phyloP scores from a whole-genome alignment of 1,140 invertebrate species.

The Drosophila ficusphila region DNA sequence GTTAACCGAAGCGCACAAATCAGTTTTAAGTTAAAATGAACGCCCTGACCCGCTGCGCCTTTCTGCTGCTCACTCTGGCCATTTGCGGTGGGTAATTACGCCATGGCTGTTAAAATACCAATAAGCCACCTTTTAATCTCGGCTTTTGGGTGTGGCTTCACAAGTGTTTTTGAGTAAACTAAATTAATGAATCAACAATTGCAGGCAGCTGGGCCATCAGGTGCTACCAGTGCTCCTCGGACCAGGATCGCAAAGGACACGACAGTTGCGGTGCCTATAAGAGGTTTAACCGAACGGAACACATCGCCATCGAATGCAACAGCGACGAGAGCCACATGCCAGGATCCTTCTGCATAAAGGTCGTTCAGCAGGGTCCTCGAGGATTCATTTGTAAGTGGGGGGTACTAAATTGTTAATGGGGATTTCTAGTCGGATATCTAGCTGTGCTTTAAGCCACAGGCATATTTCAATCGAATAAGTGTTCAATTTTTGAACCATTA shows the following conservation, averaged over 20 bases:
- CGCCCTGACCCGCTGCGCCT: constrained; percentile 27
- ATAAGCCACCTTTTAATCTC: neutral
- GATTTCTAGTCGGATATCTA: too few relatives aligned
- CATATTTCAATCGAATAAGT: too few relatives aligned
- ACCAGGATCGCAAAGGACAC: constrained; percentile 89
- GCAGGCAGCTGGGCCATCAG: constrained; percentile 85
- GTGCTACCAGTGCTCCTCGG: constrained; percentile 95
- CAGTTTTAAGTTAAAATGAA: constrained; percentile 30
- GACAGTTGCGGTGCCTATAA: constrained; percentile 95
- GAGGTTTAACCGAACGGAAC: constrained; percentile 90
- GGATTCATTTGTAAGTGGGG: constrained; percentile 94
- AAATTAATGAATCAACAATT: constrained; percentile 6
- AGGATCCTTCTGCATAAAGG: constrained; percentile 97
- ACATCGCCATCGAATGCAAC: constrained; percentile 94
- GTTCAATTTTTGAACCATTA: too few relatives aligned
- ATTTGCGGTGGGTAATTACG: constrained; percentile 48
- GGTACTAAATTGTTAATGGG: too few relatives aligned
- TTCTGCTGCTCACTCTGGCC: constrained; percentile 48
- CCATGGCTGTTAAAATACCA: neutral
- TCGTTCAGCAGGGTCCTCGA: constrained; percentile 93
- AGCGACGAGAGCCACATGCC: constrained; percentile 95
- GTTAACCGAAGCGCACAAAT: constrained; percentile 26
- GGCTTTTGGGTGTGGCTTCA: constrained; percentile 63
- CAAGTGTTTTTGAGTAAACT: constrained; percentile 16
- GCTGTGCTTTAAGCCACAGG: too few relatives aligned